Evolutionary conservation across 1,140 invertebrate genomes (phyloP).

Genomic region (Tachypleus tridentatus): DNA sequence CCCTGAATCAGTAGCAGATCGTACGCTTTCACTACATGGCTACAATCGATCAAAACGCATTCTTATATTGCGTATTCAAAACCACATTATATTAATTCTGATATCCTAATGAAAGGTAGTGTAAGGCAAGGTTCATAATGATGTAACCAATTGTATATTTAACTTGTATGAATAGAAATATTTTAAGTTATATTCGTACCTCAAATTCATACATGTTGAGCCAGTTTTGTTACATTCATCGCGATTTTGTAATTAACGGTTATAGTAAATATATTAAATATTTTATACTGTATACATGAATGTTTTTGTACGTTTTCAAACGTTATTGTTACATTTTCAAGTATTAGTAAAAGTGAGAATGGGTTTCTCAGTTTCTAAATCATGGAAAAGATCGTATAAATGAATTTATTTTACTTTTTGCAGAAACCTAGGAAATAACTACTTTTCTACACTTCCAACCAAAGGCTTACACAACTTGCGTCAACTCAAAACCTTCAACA

Average conservation of each 20-base stretch:
- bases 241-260: neutral
- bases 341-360: neutral
- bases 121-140: too few relatives aligned
- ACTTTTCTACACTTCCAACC: conserved; percentile 68
- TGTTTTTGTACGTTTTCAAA: neutral
- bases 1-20: too few relatives aligned
- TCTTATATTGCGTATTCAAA: too few relatives aligned
- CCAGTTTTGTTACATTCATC: too few relatives aligned
- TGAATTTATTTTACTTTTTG: conserved; percentile 3
- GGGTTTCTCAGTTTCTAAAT: neutral
- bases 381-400: neutral
- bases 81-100: too few relatives aligned
- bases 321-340: neutral
- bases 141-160: too few relatives aligned
- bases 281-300: neutral
- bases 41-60: too few relatives aligned
- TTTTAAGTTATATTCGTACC: too few relatives aligned
- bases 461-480: conserved; percentile 61
- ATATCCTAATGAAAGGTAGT: too few relatives aligned
- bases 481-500: conserved; percentile 86
- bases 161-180: too few relatives aligned
- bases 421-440: conserved; percentile 84
- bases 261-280: neutral
- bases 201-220: too few relatives aligned
- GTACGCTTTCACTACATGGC: too few relatives aligned